These are phyloP conservation scores for Microctonus brassicae DNA, from an alignment of 2,888 invertebrate species.

Conservation along the genomic window DNA sequence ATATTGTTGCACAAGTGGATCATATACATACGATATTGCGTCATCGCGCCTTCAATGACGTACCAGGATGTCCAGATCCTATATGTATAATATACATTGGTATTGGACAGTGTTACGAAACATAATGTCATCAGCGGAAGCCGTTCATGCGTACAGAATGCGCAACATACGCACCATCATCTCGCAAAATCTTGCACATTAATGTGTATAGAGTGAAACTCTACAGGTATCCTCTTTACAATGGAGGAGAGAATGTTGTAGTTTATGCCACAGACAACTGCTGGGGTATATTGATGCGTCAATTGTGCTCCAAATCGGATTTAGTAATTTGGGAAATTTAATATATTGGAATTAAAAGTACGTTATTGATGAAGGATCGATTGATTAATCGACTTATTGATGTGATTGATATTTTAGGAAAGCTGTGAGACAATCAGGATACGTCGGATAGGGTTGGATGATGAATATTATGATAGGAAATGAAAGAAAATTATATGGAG, in stretches of 20 bases:
- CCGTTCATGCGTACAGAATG: neutral
- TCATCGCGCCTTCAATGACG: constrained; percentile 6
- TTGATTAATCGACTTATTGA: too few relatives aligned
- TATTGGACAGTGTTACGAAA: constrained; percentile 6
- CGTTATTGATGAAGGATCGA: too few relatives aligned
- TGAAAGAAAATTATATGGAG: too few relatives aligned
- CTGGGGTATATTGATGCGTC: too few relatives aligned
- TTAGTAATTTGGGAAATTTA: neutral
- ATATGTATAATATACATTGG: neutral
- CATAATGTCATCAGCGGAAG: constrained; percentile 7
- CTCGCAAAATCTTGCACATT: neutral
- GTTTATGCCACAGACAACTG: neutral
- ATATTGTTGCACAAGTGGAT: constrained; percentile 52
- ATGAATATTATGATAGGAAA: too few relatives aligned
- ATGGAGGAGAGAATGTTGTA: neutral
- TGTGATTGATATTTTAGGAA: too few relatives aligned
- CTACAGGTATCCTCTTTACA: constrained; percentile 24
- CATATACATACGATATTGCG: constrained; percentile 43
- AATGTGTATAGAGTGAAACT: neutral
- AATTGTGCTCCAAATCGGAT: neutral
- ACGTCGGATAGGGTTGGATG: too few relatives aligned
- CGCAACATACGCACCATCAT: neutral
- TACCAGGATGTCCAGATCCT: neutral
- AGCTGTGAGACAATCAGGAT: too few relatives aligned
- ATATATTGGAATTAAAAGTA: too few relatives aligned